A percentile compares a stretch with the other conserved stretches of the same genome.
Conservation (phyloP, 92 coral and sea anemone genomes). For the Palythoa caribaeorum region DNA sequence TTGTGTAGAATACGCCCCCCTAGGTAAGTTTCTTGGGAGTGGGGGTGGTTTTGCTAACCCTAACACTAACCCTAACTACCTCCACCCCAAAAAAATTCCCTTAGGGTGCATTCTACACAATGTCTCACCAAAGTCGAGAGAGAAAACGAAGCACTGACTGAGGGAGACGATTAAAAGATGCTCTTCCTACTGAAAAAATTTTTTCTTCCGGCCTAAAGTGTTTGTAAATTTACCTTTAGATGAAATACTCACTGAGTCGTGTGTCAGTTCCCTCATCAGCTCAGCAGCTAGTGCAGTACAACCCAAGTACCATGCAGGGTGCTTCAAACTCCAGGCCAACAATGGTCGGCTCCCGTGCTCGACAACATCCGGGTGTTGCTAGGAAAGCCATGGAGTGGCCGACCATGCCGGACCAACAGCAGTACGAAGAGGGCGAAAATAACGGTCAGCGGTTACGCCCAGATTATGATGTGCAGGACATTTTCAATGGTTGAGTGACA, state of each 20-base stretch:
- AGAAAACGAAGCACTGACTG: no score
- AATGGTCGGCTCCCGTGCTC: slow-evolving; percentile 62
- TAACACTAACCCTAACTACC: no score
- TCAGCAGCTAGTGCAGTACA: slow-evolving; percentile 87
- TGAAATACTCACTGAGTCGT: background rate
- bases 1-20: no score
- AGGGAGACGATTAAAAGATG: no score
- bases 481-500: slow-evolving; percentile 77
- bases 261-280: slow-evolving; percentile 44
- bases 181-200: no score
- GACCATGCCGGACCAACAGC: slow-evolving; percentile 54
- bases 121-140: no score
- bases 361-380: slow-evolving; percentile 60
- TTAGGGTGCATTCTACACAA: no score
- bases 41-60: no score
- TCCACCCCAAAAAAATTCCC: no score
- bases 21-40: no score
- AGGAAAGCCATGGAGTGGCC: slow-evolving; percentile 83
- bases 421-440: slow-evolving; percentile 59
- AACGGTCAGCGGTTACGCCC: slow-evolving; percentile 43
- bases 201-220: no score
- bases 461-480: slow-evolving; percentile 75
- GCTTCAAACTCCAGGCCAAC: slow-evolving; percentile 59
- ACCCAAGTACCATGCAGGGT: slow-evolving; percentile 54
- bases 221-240: no score